Evolutionary conservation across 2,113 vertebrate species (phyloP).

Genomic region (Mola mola): DNA sequence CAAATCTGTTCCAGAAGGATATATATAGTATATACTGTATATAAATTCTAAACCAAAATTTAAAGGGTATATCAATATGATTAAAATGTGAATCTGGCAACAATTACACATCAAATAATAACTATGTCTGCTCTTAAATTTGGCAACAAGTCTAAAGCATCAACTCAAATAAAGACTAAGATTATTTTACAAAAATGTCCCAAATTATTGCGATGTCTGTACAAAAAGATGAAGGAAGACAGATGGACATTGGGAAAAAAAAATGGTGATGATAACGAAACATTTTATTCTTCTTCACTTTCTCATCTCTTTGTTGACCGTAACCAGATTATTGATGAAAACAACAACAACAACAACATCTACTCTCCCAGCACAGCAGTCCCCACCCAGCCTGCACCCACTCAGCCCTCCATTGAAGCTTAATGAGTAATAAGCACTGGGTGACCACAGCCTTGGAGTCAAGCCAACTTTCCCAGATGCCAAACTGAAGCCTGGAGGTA

Average conservation of each 20-base stretch:
- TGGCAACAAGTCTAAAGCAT: no score
- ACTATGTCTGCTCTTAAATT: no score
- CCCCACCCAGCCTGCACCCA: conserved; percentile 58
- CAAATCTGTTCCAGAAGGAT: no score
- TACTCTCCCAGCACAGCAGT: conserved; percentile 40
- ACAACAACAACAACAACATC: conserved; percentile 57
- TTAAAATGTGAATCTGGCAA: no score
- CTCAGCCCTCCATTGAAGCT: conserved; percentile 56
- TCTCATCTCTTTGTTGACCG: conserved; percentile 33
- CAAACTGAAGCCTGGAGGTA: conserved; percentile 73
- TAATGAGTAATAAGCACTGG: conserved; percentile 76
- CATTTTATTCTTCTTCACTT: conserved; percentile 43
- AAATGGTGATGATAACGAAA: not conserved
- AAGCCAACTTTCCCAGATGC: conserved; percentile 76
- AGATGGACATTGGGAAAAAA: not conserved
- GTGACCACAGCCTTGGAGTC: conserved; percentile 72
- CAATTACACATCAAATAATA: no score
- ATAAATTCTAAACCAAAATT: no score
- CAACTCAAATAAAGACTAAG: no score
- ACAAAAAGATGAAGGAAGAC: not conserved
- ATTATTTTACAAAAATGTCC: no score
- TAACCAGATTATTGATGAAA: conserved; percentile 55
- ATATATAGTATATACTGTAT: no score
- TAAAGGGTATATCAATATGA: no score
- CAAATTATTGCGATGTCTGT: not conserved